These are phyloP conservation scores for Alentia gelatinosa DNA, from an alignment of 2,888 invertebrate species.

Conservation along the genomic window DNA sequence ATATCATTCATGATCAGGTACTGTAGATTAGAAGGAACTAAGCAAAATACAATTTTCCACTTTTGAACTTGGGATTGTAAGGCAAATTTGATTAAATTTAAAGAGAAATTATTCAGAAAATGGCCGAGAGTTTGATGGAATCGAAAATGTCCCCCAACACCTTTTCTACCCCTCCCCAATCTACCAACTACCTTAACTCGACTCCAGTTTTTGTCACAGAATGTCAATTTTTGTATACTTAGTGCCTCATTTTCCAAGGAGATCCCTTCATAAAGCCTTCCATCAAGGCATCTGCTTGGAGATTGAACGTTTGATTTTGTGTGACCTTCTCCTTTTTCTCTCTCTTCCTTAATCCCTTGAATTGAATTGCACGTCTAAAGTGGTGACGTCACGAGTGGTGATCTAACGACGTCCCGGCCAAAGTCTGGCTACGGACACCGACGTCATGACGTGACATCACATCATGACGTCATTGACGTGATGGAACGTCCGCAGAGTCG, in stretches of 20 bases:
- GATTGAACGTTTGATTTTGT: not conserved
- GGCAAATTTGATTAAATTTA: no score
- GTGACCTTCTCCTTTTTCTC: not conserved
- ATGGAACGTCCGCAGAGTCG: not conserved
- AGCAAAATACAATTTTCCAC: no score
- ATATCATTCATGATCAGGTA: no score
- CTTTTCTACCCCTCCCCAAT: no score
- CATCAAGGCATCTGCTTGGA: not conserved
- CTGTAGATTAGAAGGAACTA: no score
- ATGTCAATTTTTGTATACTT: no score
- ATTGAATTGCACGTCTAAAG: constrained; percentile 17
- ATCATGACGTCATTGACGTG: constrained; percentile 13
- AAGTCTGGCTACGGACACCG: constrained; percentile 28
- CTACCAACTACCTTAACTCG: no score
- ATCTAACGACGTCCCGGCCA: constrained; percentile 12
- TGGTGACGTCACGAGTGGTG: constrained; percentile 23
- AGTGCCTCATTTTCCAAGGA: not conserved
- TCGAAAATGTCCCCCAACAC: no score
- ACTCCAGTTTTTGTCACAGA: no score
- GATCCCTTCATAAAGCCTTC: not conserved
- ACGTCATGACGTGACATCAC: constrained; percentile 4
- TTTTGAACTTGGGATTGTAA: no score
- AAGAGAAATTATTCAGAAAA: no score
- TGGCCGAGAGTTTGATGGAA: no score
- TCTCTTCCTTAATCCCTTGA: not conserved